Conservation (phyloP, 2,888 invertebrate genomes). For the Apantesis nais region DNA sequence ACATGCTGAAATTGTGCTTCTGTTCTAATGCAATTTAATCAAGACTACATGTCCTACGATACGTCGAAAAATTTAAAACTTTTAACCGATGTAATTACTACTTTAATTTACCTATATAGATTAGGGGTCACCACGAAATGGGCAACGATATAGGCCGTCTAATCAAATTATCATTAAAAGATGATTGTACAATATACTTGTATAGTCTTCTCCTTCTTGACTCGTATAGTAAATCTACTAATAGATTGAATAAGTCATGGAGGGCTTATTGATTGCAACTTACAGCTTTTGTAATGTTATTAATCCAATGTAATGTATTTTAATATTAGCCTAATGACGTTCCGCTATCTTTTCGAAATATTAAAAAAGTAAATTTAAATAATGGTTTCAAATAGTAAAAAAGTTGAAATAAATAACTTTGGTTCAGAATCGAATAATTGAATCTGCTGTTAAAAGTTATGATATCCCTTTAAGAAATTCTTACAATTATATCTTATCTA, state of each 20-base stretch:
- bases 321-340: too few species aligned
- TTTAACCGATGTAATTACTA: background rate
- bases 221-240: too few species aligned
- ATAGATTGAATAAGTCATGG: background rate
- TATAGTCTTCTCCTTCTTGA: too few species aligned
- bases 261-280: background rate
- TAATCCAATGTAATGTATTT: background rate
- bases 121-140: background rate
- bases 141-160: background rate
- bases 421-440: background rate
- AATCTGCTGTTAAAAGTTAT: background rate
- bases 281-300: background rate
- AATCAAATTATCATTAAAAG: background rate
- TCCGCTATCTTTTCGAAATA: too few species aligned
- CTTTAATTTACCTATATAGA: background rate
- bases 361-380: too few species aligned
- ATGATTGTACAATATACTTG: background rate
- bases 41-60: too few species aligned
- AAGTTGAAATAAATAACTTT: background rate
- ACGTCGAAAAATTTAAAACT: background rate
- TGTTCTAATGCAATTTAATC: too few species aligned
- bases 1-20: background rate
- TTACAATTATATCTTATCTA: too few species aligned
- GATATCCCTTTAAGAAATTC: background rate
- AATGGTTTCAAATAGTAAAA: background rate